A percentile compares a stretch with the other conserved stretches of the same genome.
phyloP scores from a whole-genome alignment of 1,140 invertebrate species.

The Cherax quadricarinatus region DNA sequence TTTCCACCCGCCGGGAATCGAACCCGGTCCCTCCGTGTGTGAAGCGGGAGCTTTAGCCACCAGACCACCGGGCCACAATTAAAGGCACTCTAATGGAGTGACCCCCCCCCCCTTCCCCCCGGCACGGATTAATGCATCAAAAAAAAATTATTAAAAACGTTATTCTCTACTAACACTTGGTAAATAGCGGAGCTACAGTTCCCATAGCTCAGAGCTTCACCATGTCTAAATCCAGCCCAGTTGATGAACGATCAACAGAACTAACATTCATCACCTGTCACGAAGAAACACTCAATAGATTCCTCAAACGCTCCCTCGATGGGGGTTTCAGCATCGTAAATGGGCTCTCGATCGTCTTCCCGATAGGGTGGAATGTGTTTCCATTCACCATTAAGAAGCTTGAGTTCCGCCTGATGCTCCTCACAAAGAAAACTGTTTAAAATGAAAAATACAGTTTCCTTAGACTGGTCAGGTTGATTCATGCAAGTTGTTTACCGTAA shows the following conservation, averaged over 20 bases:
- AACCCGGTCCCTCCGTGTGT: too few relatives aligned
- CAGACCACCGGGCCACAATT: too few relatives aligned
- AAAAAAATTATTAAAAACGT: too few relatives aligned
- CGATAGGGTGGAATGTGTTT: not conserved
- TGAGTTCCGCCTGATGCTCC: not conserved
- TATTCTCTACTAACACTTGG: too few relatives aligned
- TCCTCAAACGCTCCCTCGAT: not conserved
- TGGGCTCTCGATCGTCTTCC: not conserved
- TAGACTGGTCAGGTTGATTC: conserved; percentile 30
- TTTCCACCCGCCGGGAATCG: too few relatives aligned
- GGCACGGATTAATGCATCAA: too few relatives aligned
- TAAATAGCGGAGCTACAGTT: too few relatives aligned
- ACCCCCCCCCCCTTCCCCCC: too few relatives aligned
- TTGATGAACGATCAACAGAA: not conserved
- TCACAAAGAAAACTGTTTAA: conserved; percentile 20
- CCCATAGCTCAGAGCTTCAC: too few relatives aligned
- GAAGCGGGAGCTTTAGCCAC: too few relatives aligned
- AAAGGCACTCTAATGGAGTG: too few relatives aligned
- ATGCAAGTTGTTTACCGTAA: not conserved
- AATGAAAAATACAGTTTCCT: conserved; percentile 15
- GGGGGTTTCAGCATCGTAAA: not conserved
- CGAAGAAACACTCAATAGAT: conserved; percentile 5
- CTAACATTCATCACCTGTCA: not conserved
- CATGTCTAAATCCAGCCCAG: too few relatives aligned
- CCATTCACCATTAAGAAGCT: conserved; percentile 18